Percentiles rank a stretch among this genome's conserved stretches.
These are phyloP conservation scores for Lates japonicus DNA, from an alignment of 2,797 vertebrate genomes.

Conservation along the genomic window DNA sequence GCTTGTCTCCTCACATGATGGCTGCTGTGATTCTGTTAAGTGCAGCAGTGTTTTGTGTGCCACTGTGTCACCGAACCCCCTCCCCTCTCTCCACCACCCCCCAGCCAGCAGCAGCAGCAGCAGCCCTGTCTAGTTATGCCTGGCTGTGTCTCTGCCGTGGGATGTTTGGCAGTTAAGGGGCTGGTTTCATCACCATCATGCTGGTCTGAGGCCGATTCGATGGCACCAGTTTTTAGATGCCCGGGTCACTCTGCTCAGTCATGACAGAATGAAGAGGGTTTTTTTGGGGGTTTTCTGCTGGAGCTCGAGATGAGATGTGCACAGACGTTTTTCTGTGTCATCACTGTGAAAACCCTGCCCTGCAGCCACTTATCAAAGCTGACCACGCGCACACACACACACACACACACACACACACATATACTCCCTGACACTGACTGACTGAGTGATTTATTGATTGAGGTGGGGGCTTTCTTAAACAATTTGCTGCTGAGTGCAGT, in stretches of 20 bases:
- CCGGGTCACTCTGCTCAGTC: slow-evolving; percentile 40
- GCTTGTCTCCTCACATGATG: slow-evolving; percentile 54
- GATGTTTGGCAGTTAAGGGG: slow-evolving; percentile 35
- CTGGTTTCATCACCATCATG: slow-evolving; percentile 44
- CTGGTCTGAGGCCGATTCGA: slow-evolving; percentile 46
- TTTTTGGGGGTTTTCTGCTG: slow-evolving; percentile 20
- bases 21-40: slow-evolving; percentile 59
- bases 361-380: slow-evolving; percentile 69
- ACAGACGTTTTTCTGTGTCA: slow-evolving; percentile 69
- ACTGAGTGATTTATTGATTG: slow-evolving; percentile 72
- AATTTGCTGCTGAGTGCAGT: slow-evolving; percentile 65
- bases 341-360: slow-evolving; percentile 65
- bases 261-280: slow-evolving; percentile 1
- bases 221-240: slow-evolving; percentile 32
- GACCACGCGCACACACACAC: slow-evolving; percentile 11
- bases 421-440: slow-evolving; percentile 44
- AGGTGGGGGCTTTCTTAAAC: slow-evolving; percentile 65
- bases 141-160: slow-evolving; percentile 29
- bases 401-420: slow-evolving; percentile 24
- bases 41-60: slow-evolving; percentile 67
- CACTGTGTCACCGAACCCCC: slow-evolving; percentile 60
- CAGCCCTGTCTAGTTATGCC: slow-evolving; percentile 24
- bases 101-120: not conserved
- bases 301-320: slow-evolving; percentile 61
- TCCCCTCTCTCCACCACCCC: not conserved